Percentiles rank a stretch among this genome's conserved stretches.
These are phyloP conservation scores for Hirtodrosophila confusa DNA, from an alignment of 2,888 invertebrate species.

Conservation along the genomic window DNA sequence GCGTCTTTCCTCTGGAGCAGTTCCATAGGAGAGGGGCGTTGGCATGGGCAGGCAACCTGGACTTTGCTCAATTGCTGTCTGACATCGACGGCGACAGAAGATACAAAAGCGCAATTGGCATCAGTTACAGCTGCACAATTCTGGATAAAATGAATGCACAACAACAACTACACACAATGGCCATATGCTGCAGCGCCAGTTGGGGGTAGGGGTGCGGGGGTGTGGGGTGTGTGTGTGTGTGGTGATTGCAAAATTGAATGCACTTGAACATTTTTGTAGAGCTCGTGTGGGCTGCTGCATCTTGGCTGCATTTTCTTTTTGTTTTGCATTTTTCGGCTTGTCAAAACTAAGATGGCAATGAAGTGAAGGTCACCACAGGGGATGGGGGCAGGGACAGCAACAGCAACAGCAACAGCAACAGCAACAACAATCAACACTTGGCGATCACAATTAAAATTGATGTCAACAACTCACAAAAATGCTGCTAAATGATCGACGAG, in stretches of 20 bases:
- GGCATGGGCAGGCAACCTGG: constrained; percentile 35
- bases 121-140: constrained; percentile 76
- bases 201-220: background rate
- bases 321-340: constrained; percentile 42
- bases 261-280: constrained; percentile 41
- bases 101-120: constrained; percentile 70
- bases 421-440: constrained; percentile 52
- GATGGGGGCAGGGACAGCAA: background rate
- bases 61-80: constrained; percentile 74
- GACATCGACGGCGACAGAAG: constrained; percentile 32
- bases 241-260: constrained; percentile 35
- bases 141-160: constrained; percentile 76
- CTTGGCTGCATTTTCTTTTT: constrained; percentile 26
- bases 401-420: constrained; percentile 22
- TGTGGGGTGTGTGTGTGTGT: background rate
- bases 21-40: background rate
- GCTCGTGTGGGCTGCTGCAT: constrained; percentile 5
- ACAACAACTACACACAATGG: constrained; percentile 1
- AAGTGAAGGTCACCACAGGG: constrained; percentile 41
- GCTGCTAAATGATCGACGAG: constrained; percentile 52
- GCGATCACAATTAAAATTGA: constrained; percentile 73
- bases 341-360: constrained; percentile 56
- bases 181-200: background rate
- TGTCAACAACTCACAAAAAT: constrained; percentile 72
- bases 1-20: constrained; percentile 1